Base-by-base conservation (phyloP, 1,140 invertebrate species). In the Pollicipes pollicipes region DNA sequence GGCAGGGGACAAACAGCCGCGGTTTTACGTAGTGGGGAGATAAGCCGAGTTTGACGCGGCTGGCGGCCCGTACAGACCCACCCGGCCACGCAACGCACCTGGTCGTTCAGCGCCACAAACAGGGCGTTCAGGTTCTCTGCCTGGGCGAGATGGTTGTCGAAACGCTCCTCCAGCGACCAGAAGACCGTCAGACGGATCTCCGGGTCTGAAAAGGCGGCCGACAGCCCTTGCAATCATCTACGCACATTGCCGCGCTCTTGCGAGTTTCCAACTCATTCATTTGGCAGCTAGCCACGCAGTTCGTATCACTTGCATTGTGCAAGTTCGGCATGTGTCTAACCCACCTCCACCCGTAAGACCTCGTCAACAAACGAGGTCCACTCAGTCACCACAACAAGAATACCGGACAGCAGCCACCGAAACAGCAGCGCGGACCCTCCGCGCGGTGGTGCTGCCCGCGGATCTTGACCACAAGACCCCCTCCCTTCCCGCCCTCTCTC, bases 41-140 rank as follows among this genome's bases (percentile, higher is more conserved):
- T 13, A 88, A 45, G 10, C 10, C 24, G 24, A 45, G 10, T 13
- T 45, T 45, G 24, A 13, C 37, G 10, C 10, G 24, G 10, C 37
- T 13, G 10, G 10, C 10, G 24, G 24, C 24, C 37, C 24, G 10
- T 24, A 45, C 37, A 13, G 10, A 45, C 24, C 37, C 10, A 24
- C 37, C 10, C 10, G 37, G 37, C 37, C 10, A 45, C 72, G n/a
- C n/a, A n/a, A n/a, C n/a, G n/a, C n/a, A 95, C 89, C 80, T 99
- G 96, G 79, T 99, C 97, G 80, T 98, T 93, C 79, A 99, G 86
- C 0, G 93, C 92, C 30, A 98, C 88, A 76, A 98, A 97, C 13
- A 99, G 81, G 0, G 90, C 89, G 74, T 89, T 91, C 0, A 99
- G 81, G 74, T 95, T 97, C 79, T 98, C 94, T 1, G 95, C 90